Base-by-base conservation (phyloP, 2,113 vertebrate genomes). In the Ifrita kowaldi region DNA sequence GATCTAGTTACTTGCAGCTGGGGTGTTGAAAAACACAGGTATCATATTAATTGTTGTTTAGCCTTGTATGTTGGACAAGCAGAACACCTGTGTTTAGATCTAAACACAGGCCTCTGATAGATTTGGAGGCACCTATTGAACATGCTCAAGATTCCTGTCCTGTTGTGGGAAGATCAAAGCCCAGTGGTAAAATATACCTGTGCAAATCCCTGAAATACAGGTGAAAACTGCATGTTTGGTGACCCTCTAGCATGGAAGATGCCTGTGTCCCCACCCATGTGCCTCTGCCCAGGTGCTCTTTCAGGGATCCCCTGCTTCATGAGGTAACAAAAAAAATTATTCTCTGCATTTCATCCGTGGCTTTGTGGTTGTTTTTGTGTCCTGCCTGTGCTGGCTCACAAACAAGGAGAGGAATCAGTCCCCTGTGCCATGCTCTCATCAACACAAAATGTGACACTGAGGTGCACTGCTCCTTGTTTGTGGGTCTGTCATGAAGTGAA, bases 341-440 rank as follows among this genome's bases (percentile, higher is more conserved):
- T 35, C 17, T 76, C 53, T 55, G n/a, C 30, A 41, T 69, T 35
- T 60, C 9, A 37, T 57, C 27, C 0, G 0, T 37, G 49, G 33
- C 41, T 67, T 62, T 37, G 56, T 42, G 35, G 17, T 26, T n/a
- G 62, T 16, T 69, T 47, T 68, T 12, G 71, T 28, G 32, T 52
- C 35, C 41, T 90, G 56, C 26, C 49, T 77, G 63, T 37, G 22
- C 22, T 76, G 70, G 63, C 41, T 84, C 42, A 33, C 27, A 64
- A 26, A 56, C 35, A 49, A 85, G 56, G 23, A 39, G 9, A 59
- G 23, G 50, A 93, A 50, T 13, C 46, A n/a, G 30, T 10, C 42
- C 56, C 42, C 14, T 1, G 6, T 47, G 56, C 71, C 30, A 7
- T 2, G 17, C 17, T 27, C 3, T 35, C 14, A 62, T 3, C 50